phyloP scores from a whole-genome alignment of 2,113 vertebrate genomes.

The Acanthisitta chloris region DNA sequence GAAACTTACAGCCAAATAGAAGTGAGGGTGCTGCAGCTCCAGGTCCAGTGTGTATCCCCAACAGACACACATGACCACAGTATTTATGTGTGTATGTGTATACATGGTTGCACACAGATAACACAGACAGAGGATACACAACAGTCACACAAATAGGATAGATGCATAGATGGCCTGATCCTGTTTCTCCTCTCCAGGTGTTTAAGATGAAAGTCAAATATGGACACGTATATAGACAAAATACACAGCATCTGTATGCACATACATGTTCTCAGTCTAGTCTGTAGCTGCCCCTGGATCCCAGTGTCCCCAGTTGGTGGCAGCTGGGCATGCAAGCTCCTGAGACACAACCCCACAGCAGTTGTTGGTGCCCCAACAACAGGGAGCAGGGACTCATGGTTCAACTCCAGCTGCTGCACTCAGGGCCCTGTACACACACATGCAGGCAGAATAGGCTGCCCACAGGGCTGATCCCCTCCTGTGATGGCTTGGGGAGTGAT shows the following conservation, averaged over 20 bases:
- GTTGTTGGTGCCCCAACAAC: not conserved
- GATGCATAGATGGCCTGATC: not conserved
- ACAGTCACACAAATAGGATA: not conserved
- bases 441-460: not conserved
- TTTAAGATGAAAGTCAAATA: not conserved
- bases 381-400: too few species aligned
- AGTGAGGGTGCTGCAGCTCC: not conserved
- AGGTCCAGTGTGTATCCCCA: not conserved
- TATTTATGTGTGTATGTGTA: rapidly evolving
- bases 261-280: not conserved
- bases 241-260: too few species aligned
- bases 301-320: not conserved
- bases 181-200: not conserved
- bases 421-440: not conserved
- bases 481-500: not conserved
- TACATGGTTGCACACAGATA: not conserved
- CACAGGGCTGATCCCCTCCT: not conserved
- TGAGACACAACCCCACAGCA: rapidly evolving
- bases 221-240: not conserved
- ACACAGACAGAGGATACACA: not conserved
- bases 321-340: not conserved
- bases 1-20: not conserved
- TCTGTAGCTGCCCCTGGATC: not conserved
- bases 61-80: rapidly evolving
- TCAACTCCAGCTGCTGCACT: not conserved